phyloP scores from a whole-genome alignment of 2,797 vertebrate species.

The Brachyalestes nurse region DNA sequence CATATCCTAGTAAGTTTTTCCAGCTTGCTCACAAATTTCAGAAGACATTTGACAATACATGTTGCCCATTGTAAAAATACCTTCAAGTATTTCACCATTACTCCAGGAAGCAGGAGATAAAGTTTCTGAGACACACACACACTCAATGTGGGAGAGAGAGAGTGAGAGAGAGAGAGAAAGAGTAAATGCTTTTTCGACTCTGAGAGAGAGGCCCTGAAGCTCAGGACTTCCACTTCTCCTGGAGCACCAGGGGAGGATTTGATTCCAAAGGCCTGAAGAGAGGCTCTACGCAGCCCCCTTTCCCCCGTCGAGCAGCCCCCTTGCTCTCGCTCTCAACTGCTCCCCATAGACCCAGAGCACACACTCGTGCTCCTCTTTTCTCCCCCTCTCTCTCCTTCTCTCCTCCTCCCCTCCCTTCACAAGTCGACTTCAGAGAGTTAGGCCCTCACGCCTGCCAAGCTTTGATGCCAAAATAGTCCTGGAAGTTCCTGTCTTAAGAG shows the following conservation, averaged over 20 bases:
- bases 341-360: slow-evolving; percentile 56
- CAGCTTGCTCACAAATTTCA: too few relatives aligned
- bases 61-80: background rate
- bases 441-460: slow-evolving; percentile 75
- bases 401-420: slow-evolving; percentile 66
- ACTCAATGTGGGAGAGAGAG: background rate
- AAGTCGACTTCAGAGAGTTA: slow-evolving; percentile 83
- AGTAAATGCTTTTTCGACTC: slow-evolving; percentile 24
- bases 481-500: slow-evolving; percentile 81
- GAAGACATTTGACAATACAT: too few relatives aligned
- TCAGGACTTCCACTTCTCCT: slow-evolving; percentile 44
- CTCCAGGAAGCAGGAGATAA: background rate
- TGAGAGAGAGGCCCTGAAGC: slow-evolving; percentile 24
- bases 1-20: too few relatives aligned
- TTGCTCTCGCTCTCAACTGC: slow-evolving; percentile 48
- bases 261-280: slow-evolving; percentile 50
- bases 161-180: background rate
- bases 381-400: slow-evolving; percentile 23
- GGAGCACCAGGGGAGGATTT: slow-evolving; percentile 52
- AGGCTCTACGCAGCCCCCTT: slow-evolving; percentile 23
- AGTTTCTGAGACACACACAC: background rate
- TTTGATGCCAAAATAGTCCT: slow-evolving; percentile 84
- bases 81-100: background rate
- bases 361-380: slow-evolving; percentile 43
- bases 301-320: slow-evolving; percentile 51